These are phyloP conservation scores for Esox lucius DNA, from an alignment of 2,797 vertebrate genomes.

Conservation along the genomic window DNA sequence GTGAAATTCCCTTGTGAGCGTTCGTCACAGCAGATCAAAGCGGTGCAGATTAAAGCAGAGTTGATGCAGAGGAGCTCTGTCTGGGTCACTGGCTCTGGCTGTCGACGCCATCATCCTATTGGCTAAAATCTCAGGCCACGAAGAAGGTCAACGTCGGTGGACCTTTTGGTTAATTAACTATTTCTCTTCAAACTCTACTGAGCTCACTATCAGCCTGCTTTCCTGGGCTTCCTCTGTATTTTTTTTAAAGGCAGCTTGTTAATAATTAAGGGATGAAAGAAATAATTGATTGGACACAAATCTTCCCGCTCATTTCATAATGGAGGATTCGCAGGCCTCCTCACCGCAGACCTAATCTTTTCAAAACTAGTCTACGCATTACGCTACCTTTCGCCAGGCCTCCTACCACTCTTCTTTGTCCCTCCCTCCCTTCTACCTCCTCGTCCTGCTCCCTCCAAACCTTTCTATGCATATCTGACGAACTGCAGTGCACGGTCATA, in stretches of 20 bases:
- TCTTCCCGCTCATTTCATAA: constrained; percentile 63
- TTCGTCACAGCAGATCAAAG: not conserved
- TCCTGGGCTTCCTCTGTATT: constrained; percentile 25
- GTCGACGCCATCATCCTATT: not conserved
- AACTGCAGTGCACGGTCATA: too few species aligned
- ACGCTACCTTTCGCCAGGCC: not conserved
- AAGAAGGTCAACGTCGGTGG: constrained; percentile 17
- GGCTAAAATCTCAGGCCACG: not conserved
- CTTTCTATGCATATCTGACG: too few species aligned
- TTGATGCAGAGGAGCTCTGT: not conserved
- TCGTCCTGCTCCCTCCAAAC: not conserved
- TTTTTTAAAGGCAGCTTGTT: constrained; percentile 72
- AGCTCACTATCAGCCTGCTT: constrained; percentile 33
- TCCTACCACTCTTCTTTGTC: not conserved
- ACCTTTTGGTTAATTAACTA: constrained; percentile 8
- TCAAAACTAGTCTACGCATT: too few species aligned
- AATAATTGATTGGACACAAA: constrained; percentile 74
- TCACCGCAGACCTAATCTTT: not conserved
- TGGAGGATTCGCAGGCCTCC: constrained; percentile 2
- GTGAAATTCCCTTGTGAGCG: not conserved
- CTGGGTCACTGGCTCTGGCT: not conserved
- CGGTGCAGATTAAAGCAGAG: not conserved
- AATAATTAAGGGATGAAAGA: constrained; percentile 66
- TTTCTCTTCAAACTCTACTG: constrained; percentile 32
- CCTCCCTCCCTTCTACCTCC: not conserved